Evolutionary conservation across 2,888 invertebrate genomes (phyloP).

Genomic region (Girardia tigrina): DNA sequence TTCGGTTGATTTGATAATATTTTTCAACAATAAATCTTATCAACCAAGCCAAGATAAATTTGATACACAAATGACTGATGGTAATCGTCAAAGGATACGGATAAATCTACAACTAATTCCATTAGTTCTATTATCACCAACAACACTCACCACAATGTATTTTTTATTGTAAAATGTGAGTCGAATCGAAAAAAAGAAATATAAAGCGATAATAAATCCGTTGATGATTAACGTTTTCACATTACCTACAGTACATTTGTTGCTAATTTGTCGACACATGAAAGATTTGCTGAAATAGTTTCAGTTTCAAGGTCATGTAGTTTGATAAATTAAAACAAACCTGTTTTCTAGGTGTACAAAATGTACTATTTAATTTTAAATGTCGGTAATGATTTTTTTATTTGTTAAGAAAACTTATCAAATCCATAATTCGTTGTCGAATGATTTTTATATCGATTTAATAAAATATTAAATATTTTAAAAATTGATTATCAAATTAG

Average conservation of each 20-base stretch:
- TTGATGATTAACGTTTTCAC: background rate
- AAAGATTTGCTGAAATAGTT: background rate
- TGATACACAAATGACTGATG: slow-evolving; percentile 71
- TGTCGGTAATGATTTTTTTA: too few species aligned
- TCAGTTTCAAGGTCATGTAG: background rate
- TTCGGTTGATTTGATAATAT: slow-evolving; percentile 51
- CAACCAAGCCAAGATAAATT: slow-evolving; percentile 66
- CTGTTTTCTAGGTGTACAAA: too few species aligned
- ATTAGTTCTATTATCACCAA: background rate
- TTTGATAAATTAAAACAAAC: background rate
- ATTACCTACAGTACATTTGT: background rate
- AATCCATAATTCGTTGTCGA: too few species aligned
- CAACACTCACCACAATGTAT: slow-evolving; percentile 27
- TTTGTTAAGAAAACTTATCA: too few species aligned
- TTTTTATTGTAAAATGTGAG: slow-evolving; percentile 35
- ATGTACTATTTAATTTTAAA: too few species aligned
- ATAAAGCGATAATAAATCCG: slow-evolving; percentile 19
- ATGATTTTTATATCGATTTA: too few species aligned
- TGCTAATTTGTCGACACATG: background rate
- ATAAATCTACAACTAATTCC: slow-evolving; percentile 59
- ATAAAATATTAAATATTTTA: too few species aligned
- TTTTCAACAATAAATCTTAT: slow-evolving; percentile 55
- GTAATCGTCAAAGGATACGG: slow-evolving; percentile 77
- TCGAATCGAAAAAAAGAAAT: slow-evolving; percentile 29
- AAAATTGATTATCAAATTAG: too few species aligned